Base-by-base conservation (phyloP, 2,797 vertebrate genomes). In the Pitangus sulphuratus region DNA sequence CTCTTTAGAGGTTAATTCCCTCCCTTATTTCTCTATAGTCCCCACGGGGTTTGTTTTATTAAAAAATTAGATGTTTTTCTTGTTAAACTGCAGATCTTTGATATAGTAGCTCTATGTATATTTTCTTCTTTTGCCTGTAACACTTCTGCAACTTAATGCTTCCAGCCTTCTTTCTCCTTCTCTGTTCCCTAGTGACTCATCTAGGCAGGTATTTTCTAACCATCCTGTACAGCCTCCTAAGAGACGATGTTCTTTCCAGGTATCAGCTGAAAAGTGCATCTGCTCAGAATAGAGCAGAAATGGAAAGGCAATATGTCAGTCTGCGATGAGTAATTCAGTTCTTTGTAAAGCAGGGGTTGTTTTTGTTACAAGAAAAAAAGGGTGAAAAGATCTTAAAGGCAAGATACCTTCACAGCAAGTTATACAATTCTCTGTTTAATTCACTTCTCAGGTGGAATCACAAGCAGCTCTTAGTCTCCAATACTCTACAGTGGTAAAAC, bases 161-260 rank as follows among this genome's bases (percentile, higher is more conserved):
- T 85, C 26, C 79, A 91, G 78, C 35, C n/a, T 40, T 80, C 78
- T 44, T 60, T 80, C 68, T 70, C 60, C 60, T 21, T 40, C 54
- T 90, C 44, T 83, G 51, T 50, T 85, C 57, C 47, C 33, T 37
- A 8, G 42, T 94, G 94, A 95, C 91, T 97, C 91, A 97, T 84
- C 74, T 37, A 92, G 78, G 87, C 87, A 97, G 94, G 96, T 95
- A 87, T 95, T 94, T 97, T 94, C 94, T 93, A 90, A 70, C 77
- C 66, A 79, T 66, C 66, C 91, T 62, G 17, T 69, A 81, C 51
- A 92, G 84, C 84, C 89, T 93, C 81, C 65, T 72, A 89, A 92
- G 87, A 95, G 84, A 79, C 1, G 0, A 72, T 92, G 78, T 90
- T 95, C 90, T 92, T 95, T 93, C 81, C 92, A 96, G 92, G 90